Conservation (phyloP, 2,113 vertebrate species). For the Pandion haliaetus region DNA sequence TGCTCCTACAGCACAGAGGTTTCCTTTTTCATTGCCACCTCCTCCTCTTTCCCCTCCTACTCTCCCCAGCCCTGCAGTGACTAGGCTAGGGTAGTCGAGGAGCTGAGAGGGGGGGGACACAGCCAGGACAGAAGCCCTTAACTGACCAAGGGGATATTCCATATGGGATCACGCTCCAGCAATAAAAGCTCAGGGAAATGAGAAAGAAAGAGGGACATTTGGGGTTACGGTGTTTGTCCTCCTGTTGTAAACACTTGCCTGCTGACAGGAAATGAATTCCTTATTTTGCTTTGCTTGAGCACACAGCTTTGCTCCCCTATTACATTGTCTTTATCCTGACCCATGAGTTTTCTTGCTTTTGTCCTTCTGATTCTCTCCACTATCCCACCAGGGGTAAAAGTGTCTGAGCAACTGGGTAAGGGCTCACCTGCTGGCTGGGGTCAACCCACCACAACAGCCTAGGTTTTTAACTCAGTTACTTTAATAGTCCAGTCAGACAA, state of each 20-base stretch:
- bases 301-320: background rate
- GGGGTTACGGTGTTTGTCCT: background rate
- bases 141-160: background rate
- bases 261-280: background rate
- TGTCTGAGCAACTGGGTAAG: fast-evolving
- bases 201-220: background rate
- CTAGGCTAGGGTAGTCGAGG: background rate
- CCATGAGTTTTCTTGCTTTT: background rate
- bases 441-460: background rate
- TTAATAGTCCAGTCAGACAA: background rate
- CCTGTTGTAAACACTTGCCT: background rate
- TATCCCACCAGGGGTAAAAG: background rate
- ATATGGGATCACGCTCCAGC: background rate
- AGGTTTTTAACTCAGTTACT: background rate
- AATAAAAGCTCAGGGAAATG: background rate
- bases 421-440: background rate
- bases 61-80: background rate
- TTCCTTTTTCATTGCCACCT: background rate
- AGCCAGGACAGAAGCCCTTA: background rate
- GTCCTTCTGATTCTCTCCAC: background rate
- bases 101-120: background rate
- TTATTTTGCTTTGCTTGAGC: background rate
- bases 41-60: too few relatives aligned
- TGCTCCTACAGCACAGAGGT: background rate
- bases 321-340: background rate